Evolutionary conservation across 2,113 vertebrate genomes (phyloP).

Genomic region (Salminus brasiliensis): DNA sequence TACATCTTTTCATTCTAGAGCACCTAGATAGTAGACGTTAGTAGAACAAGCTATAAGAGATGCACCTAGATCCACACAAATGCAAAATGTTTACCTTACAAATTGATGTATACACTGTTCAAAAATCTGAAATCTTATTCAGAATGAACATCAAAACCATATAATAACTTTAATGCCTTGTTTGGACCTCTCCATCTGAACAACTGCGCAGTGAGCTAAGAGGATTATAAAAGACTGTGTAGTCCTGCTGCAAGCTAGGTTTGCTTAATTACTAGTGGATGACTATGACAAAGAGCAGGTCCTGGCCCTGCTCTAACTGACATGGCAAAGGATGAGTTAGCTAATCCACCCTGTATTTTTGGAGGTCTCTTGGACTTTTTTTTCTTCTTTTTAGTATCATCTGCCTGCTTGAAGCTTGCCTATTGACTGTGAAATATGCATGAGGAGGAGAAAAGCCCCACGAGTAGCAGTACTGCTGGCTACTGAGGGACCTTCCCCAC

Average conservation of each 20-base stretch:
- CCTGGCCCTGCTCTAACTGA: conserved; percentile 9
- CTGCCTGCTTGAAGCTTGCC: conserved; percentile 30
- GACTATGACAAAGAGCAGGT: not conserved
- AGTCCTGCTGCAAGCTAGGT: conserved; percentile 22
- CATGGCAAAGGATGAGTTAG: not conserved
- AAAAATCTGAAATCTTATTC: not conserved
- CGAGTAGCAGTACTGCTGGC: not conserved
- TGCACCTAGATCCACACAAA: not conserved
- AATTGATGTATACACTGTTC: not conserved
- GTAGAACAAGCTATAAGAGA: not conserved
- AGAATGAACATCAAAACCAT: not conserved
- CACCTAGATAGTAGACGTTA: no score
- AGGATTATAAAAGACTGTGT: not conserved
- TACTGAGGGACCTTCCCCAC: not conserved
- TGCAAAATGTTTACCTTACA: not conserved
- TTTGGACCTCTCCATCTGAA: conserved; percentile 23
- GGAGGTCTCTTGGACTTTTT: conserved; percentile 2
- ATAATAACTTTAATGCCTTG: not conserved
- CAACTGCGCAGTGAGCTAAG: conserved; percentile 30
- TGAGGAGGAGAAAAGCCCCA: conserved; percentile 36
- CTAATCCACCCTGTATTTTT: conserved; percentile 34
- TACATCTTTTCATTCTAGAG: no score
- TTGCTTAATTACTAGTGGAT: conserved; percentile 29
- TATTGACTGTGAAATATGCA: conserved; percentile 47
- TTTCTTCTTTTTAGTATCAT: conserved; percentile 29